A percentile compares a stretch with the other conserved stretches of the same genome.
phyloP scores from a whole-genome alignment of 2,888 invertebrate genomes.

The Oligia latruncula region DNA sequence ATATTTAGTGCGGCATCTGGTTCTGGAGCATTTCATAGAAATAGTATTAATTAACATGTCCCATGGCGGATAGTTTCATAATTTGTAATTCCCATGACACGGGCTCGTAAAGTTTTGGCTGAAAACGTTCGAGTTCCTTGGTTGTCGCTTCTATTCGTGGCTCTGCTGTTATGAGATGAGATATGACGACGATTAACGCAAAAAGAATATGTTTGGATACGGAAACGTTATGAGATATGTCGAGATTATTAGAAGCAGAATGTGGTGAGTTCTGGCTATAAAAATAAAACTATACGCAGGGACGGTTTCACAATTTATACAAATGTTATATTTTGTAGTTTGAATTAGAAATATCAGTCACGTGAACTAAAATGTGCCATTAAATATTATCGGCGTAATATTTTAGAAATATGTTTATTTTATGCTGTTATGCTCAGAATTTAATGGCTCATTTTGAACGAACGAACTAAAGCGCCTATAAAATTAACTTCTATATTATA shows the following conservation, averaged over 20 bases:
- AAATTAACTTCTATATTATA: slow-evolving; percentile 49
- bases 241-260: slow-evolving; percentile 67
- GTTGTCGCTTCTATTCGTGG: slow-evolving; percentile 68
- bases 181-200: slow-evolving; percentile 70
- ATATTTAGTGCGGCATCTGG: slow-evolving; percentile 89
- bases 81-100: slow-evolving; percentile 79
- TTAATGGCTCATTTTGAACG: slow-evolving; percentile 52
- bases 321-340: slow-evolving; percentile 42
- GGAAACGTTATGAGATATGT: slow-evolving; percentile 70
- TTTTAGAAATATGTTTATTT: slow-evolving; percentile 56
- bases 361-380: slow-evolving; percentile 29
- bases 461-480: slow-evolving; percentile 44
- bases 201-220: slow-evolving; percentile 69
- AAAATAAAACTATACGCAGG: slow-evolving; percentile 55
- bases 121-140: slow-evolving; percentile 67
- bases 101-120: slow-evolving; percentile 75
- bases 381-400: slow-evolving; percentile 55
- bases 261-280: slow-evolving; percentile 64
- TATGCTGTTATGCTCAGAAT: slow-evolving; percentile 34
- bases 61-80: slow-evolving; percentile 82
- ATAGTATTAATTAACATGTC: slow-evolving; percentile 87
- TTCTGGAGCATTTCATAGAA: slow-evolving; percentile 85
- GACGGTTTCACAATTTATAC: slow-evolving; percentile 40
- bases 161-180: slow-evolving; percentile 70
- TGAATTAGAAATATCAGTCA: slow-evolving; percentile 53